Base-by-base conservation (phyloP, 2,113 vertebrate genomes). In the Hippocampus barbouri region DNA sequence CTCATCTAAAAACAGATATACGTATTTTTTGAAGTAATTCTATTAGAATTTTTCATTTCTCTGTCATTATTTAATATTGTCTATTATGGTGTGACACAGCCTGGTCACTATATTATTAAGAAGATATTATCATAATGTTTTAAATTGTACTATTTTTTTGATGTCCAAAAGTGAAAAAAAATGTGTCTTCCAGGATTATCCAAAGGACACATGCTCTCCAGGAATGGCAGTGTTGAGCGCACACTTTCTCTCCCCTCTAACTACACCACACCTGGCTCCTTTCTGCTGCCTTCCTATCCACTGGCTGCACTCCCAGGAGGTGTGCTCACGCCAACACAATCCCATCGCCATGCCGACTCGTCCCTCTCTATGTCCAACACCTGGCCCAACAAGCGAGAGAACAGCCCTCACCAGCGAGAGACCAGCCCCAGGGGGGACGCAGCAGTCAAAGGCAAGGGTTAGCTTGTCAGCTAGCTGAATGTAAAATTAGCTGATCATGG, bases 381-480 rank as follows among this genome's bases (percentile, higher is more conserved):
- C 15, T 97, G 96, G 96, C 94, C 95, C 62, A 93, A 94, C 74
- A 94, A 93, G 75, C 93, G 85, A 64, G 92, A 91, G 61, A 78
- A 25, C 76, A 87, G 75, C 69, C 89, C 89, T 45, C 83, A 73
- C 1, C 78, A 76, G 56, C 69, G 76, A 53, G 90, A 92, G 66
- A 75, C 87, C 51, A 83, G 77, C 49, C 78, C 89, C 12, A 92
- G 92, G 83, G 92, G 86, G 82, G 93, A 94, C 9, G 66, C 2
- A 20, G 11, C 87, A 79, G 90, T 90, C 92, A 83, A 71, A 73
- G 84, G 41, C 63, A 87, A 66, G 56, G 76, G 81, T 89, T 75
- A 75, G 64, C 8, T 62, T 23, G 27, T 43, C 3, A 34, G 7
- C 30, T 1, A 34, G 7, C 40, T 1, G 1, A 30, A 62, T 47